Evolutionary conservation across 2,797 vertebrate genomes (phyloP).

Genomic region (Babyrousa celebensis): DNA sequence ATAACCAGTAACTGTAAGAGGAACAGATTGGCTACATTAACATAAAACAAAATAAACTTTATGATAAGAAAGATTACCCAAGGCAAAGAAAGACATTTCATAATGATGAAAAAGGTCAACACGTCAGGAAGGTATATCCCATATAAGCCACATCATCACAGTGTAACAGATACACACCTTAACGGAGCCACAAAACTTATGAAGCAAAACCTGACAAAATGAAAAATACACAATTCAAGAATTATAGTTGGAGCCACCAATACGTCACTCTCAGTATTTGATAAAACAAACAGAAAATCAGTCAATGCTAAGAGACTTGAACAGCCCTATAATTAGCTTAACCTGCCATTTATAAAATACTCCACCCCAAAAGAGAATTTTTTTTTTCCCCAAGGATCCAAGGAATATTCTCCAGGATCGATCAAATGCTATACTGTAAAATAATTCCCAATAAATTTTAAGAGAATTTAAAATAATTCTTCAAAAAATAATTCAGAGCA

Average conservation of each 20-base stretch:
- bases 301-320: not conserved
- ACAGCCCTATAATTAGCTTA: not conserved
- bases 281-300: not conserved
- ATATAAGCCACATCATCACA: not conserved
- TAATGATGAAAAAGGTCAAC: not conserved
- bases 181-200: not conserved
- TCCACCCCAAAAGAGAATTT: not conserved
- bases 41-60: slow-evolving; percentile 1
- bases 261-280: not conserved
- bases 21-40: not conserved
- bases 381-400: not conserved
- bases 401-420: not conserved
- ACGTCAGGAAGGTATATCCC: not conserved
- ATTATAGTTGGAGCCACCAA: not conserved
- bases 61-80: not conserved
- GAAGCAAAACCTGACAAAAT: not conserved
- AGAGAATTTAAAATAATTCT: not conserved
- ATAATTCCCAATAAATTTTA: not conserved
- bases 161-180: not conserved
- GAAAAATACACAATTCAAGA: not conserved
- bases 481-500: not conserved
- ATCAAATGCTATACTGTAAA: not conserved
- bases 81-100: not conserved
- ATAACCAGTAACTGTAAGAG: not conserved
- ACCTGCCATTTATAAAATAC: not conserved